phyloP scores from a whole-genome alignment of 1,140 invertebrate species.

The Chironomus striatipennis region DNA sequence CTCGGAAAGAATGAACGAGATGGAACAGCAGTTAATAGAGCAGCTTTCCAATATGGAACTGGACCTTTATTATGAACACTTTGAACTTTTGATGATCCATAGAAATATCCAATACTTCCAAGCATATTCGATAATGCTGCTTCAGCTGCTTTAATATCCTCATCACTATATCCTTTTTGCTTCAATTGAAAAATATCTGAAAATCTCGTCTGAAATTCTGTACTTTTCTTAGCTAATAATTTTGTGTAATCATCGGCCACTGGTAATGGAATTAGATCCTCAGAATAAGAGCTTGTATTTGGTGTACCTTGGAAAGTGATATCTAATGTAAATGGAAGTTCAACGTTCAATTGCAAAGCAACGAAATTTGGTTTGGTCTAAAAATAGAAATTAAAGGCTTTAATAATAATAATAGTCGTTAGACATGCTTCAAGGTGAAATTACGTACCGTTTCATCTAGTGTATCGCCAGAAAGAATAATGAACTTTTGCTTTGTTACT shows the following conservation, averaged over 20 bases:
- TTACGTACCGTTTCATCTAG: constrained; percentile 41
- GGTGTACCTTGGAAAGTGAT: constrained; percentile 70
- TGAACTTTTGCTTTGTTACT: constrained; percentile 45
- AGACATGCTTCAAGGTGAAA: background rate
- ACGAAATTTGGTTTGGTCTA: constrained; percentile 67
- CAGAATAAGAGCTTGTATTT: constrained; percentile 30
- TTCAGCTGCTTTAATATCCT: constrained; percentile 73
- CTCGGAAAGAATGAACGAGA: constrained; percentile 96
- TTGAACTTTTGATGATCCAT: constrained; percentile 81
- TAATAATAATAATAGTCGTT: constrained; percentile 28
- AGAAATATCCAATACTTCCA: constrained; percentile 94
- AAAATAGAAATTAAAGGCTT: no score
- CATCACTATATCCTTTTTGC: constrained; percentile 59
- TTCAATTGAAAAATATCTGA: constrained; percentile 60
- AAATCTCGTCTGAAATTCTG: constrained; percentile 58
- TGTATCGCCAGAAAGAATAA: constrained; percentile 54
- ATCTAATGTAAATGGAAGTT: constrained; percentile 76
- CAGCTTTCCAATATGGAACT: constrained; percentile 87
- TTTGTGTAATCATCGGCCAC: constrained; percentile 53
- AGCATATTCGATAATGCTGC: constrained; percentile 89
- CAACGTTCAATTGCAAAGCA: constrained; percentile 68
- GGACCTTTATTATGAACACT: constrained; percentile 73
- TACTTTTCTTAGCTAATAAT: constrained; percentile 50
- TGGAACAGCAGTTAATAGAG: constrained; percentile 87
- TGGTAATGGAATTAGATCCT: constrained; percentile 35